Base-by-base conservation (phyloP, 2,113 vertebrate genomes). In the Thalassoma bifasciatum region DNA sequence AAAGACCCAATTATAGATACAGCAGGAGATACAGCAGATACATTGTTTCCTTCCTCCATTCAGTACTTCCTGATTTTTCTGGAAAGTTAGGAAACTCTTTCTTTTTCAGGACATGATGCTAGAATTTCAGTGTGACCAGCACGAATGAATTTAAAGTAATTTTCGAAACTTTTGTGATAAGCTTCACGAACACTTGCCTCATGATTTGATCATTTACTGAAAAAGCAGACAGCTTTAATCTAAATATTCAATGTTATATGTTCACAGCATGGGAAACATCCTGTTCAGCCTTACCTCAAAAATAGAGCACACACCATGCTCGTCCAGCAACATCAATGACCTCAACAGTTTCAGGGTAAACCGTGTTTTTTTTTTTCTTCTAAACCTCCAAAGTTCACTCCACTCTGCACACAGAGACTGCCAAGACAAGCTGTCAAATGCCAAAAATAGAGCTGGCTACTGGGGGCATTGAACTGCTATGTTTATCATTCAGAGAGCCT, bases 381-480 rank as follows among this genome's bases (percentile, higher is more conserved):
- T 36, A 69, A 85, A 84, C 56, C 56, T 76, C 61, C 74, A 87
- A 86, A 80, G 88, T 91, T 86, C 85, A 89, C 49, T 42, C 49
- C 51, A 73, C 73, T 66, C 54, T 16, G 68, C 70, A 75, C 72
- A 72, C 34, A 64, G 36, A 82, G 58, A 65, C 75, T 79, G 73
- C 72, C 83, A 82, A 80, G 56, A 81, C 50, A 86, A 49, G 79
- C 78, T 52, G 73, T 54, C 57, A 79, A 74, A 75, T 8, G 88
- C 88, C 83, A 76, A 90, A 92, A 91, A 92, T 91, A 92, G 87
- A 87, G 53, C 73, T 74, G 11, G 40, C 64, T 64, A 46, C 56
- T 16, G 66, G 38, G 83, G 70, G 80, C 68, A 75, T 59, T 71
- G 74, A 86, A 50, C 34, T 22, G 64, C 47, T 66, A 79, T 70